Base-by-base conservation (phyloP, 2,888 invertebrate species). In the Cerceris ruficornis region DNA sequence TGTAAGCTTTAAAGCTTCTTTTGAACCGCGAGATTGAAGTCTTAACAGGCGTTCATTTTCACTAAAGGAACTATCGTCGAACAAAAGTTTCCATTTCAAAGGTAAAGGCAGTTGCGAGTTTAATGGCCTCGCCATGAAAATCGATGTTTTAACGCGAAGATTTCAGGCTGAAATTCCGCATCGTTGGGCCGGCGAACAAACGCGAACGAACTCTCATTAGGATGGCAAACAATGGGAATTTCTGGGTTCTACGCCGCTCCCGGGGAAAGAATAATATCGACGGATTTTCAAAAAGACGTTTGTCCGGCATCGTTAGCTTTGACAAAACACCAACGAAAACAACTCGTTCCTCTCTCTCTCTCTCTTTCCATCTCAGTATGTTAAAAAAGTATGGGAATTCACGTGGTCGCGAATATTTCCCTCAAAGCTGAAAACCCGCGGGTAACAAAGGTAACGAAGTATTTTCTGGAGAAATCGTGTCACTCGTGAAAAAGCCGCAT, bases 71-170 rank as follows among this genome's bases (percentile, higher is more conserved):
- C 46, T 13, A 8, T 46, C 46, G 46, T 46, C 9, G 46, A 46
- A 46, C 9, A 46, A 46, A 46, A 13, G 28, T 28, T 28, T 46
- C 8, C 46, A 46, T 46, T 46, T 8, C 8, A 46, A 11, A 46
- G 9, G 14, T 52, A 14, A 52, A 0, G n/a, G 14, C 14, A 14
- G 13, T 52, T 52, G 7, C 11, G 52, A 46, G 28, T 46, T 46
- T 46, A 46, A 46, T 46, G 46, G 46, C 46, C 46, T 46, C 14
- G 2, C n/a, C 52, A 52, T 14, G 52, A n/a, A 52, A 52, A 52
- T 14, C 52, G 52, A 52, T 52, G 52, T 52, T 52, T 52, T 52
- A 52, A 52, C n/a, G 52, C 9, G 52, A 52, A 52, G 52, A 52
- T n/a, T 52, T 52, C 52, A n/a, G n/a, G 11, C 8, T 52, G 52